phyloP scores from a whole-genome alignment of 2,113 vertebrate genomes.

The Parus major region DNA sequence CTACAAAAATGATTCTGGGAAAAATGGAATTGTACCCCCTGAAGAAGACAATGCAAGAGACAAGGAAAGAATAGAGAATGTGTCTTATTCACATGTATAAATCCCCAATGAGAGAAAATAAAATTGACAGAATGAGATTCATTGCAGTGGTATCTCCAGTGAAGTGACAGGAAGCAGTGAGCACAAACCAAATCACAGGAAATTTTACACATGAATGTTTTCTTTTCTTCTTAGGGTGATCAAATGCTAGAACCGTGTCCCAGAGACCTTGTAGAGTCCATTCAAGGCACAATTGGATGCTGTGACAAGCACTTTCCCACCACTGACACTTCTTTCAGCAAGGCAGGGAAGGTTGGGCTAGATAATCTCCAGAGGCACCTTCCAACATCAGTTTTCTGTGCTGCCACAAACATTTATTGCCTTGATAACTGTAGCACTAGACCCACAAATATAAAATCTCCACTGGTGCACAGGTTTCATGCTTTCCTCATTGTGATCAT shows the following conservation, averaged over 20 bases:
- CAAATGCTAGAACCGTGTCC: neutral
- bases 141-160: neutral
- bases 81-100: neutral
- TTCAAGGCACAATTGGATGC: neutral
- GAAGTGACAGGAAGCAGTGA: neutral
- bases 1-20: neutral
- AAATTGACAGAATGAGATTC: neutral
- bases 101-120: neutral
- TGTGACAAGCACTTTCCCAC: neutral
- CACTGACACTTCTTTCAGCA: neutral
- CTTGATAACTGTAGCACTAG: neutral
- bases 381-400: neutral
- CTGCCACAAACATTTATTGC: neutral
- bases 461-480: neutral
- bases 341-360: no score
- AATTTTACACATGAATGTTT: neutral
- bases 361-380: neutral
- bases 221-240: neutral
- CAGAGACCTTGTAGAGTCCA: neutral
- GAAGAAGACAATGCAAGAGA: neutral
- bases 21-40: neutral
- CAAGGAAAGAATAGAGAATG: neutral
- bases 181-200: neutral
- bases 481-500: neutral
- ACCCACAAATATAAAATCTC: neutral